Evolutionary conservation across 1,140 invertebrate species (phyloP), one percentile per base, ranked within the genome.

Genomic region (Drosophila nebulosa): DNA sequence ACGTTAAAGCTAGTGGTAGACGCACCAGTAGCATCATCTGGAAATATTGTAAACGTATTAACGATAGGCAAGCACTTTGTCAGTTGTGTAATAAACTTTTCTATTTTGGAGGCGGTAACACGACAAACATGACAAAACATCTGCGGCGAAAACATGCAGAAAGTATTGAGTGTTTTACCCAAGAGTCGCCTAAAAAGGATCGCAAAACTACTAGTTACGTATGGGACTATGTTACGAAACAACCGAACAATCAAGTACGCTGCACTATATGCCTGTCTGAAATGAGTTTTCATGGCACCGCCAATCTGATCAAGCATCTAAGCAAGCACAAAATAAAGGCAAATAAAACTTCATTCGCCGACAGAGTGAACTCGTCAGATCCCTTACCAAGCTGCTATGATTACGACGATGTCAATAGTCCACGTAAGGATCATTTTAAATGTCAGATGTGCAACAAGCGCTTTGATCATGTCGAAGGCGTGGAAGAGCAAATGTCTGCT

Each of bases 261-360:
- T 86, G 83, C 51, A 78, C 68, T 14, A 35, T 86, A n/a, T 86
- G 83, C 52, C 62, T 63, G 22, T 63, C 78, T 36, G 52, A 64
- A 1, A 86, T 86, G 83, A 69, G 66, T 2, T 86, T 79, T 51
- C 83, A 86, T 60, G 83, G 83, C n/a, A 86, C 83, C 1, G 83
- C 83, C 3, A 86, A 86, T 53, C 74, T 83, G 9, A 86, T 86
- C n/a, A 83, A 79, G 12, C 83, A 86, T 61, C 53, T 86, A 9
- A 76, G 79, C 0, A 55, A 59, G 12, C 83, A 86, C 35, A 69
- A 74, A 52, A 79, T 86, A 12, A 36, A 73, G 26, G 83, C 72
- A 4, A 60, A 83, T 16, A 71, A 56, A 5, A 46, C 27, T 0
- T 14, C 7, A 0, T 4, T 0, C 14, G 4, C 6, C n/a, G 42